These are phyloP conservation scores for Acanthaster planci DNA, from an alignment of 35 echinoderm and acorn worm genomes.

Conservation along the genomic window DNA sequence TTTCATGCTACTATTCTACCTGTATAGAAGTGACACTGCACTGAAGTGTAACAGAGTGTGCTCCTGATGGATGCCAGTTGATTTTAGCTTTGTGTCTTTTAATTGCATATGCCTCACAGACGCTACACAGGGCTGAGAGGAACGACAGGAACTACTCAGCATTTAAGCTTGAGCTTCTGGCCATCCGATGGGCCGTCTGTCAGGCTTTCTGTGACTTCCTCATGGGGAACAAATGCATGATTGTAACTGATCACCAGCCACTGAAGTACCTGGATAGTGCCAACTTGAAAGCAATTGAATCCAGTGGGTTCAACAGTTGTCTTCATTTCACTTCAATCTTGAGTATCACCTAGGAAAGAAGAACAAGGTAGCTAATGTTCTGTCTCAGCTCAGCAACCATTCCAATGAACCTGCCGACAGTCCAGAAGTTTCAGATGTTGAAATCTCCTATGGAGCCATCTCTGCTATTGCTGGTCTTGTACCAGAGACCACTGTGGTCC, in stretches of 20 bases:
- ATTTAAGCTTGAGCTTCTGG: slow-evolving; percentile 70
- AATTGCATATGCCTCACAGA: slow-evolving; percentile 66
- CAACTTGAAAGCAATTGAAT: slow-evolving; percentile 60
- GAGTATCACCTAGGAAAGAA: slow-evolving; percentile 42
- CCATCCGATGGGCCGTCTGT: slow-evolving; percentile 61
- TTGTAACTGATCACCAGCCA: slow-evolving; percentile 69
- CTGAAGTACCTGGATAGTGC: slow-evolving; percentile 50
- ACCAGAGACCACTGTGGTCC: background rate
- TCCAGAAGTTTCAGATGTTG: too few species aligned
- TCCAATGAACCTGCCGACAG: too few species aligned
- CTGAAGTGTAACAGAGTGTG: too few species aligned
- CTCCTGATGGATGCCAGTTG: too few species aligned
- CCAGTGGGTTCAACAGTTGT: slow-evolving; percentile 56
- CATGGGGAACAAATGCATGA: slow-evolving; percentile 40
- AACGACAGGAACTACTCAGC: too few species aligned
- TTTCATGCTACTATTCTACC: too few species aligned
- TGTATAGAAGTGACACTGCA: too few species aligned
- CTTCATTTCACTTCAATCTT: slow-evolving; percentile 51
- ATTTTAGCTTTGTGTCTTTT: too few species aligned
- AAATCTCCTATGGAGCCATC: background rate
- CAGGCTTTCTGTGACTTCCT: slow-evolving; percentile 63
- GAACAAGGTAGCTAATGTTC: slow-evolving; percentile 47
- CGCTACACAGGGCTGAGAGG: slow-evolving; percentile 35
- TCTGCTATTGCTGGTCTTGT: background rate
- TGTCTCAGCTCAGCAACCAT: background rate